Conservation (phyloP, 1,140 invertebrate species). For the Polyergus mexicanus region DNA sequence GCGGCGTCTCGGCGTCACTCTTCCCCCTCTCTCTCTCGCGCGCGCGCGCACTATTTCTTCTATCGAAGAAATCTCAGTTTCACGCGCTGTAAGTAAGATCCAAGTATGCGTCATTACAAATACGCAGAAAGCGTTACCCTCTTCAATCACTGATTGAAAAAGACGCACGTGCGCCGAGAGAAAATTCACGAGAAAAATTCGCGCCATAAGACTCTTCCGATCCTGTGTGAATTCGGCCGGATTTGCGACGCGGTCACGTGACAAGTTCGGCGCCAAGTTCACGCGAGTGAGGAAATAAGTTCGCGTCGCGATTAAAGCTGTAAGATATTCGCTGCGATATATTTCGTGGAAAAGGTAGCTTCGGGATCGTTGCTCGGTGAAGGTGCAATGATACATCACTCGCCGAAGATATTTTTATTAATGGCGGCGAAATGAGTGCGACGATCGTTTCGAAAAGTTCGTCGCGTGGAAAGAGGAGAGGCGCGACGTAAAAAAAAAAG, state of each 20-base stretch:
- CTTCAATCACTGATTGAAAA: neutral
- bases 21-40: neutral
- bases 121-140: neutral
- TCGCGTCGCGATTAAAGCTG: neutral
- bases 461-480: too few relatives aligned
- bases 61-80: neutral
- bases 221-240: neutral
- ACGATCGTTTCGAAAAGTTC: too few relatives aligned
- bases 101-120: neutral
- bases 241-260: neutral
- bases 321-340: neutral
- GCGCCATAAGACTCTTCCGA: neutral
- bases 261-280: neutral
- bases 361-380: too few relatives aligned
- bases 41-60: too few relatives aligned
- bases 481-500: too few relatives aligned
- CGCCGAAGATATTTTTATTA: too few relatives aligned
- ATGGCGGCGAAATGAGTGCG: too few relatives aligned
- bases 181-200: constrained; percentile 11
- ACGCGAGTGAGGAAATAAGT: neutral
- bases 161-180: neutral
- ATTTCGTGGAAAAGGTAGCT: constrained; percentile 17
- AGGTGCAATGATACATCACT: too few relatives aligned
- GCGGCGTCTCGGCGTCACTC: constrained; percentile 32
- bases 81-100: neutral